phyloP scores from a whole-genome alignment of 2,797 vertebrate genomes.

The Chiloscyllium punctatum region DNA sequence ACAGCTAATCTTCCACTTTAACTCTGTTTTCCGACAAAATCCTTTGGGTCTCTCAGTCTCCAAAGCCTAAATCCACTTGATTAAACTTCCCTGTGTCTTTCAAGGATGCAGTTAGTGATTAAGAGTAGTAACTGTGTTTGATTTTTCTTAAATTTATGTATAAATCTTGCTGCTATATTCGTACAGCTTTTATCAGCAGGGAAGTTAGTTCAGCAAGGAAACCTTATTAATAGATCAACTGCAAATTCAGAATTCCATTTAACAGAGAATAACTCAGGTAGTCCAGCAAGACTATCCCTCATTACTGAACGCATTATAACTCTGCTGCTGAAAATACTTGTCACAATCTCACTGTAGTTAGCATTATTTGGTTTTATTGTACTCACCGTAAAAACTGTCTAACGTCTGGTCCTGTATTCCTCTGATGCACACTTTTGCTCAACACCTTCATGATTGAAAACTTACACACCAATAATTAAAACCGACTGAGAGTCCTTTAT shows the following conservation, averaged over 20 bases:
- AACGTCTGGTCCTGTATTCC: conserved; percentile 55
- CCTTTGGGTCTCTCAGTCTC: neutral
- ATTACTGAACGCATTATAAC: neutral
- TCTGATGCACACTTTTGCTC: conserved; percentile 47
- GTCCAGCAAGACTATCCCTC: neutral
- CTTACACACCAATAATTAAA: neutral
- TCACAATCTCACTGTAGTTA: neutral
- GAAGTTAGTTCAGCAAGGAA: neutral
- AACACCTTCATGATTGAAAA: conserved; percentile 53
- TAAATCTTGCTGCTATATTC: neutral
- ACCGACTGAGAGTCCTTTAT: neutral
- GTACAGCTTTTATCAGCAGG: neutral
- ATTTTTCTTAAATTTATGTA: neutral
- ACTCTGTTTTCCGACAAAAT: neutral
- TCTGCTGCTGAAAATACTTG: neutral
- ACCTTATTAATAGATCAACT: neutral
- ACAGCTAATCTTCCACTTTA: neutral
- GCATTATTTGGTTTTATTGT: neutral
- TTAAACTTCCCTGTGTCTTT: neutral
- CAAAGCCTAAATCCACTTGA: neutral
- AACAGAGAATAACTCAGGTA: neutral
- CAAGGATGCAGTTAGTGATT: neutral
- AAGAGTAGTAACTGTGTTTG: neutral
- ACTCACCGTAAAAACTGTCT: conserved; percentile 63
- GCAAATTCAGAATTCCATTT: neutral